phyloP scores from a whole-genome alignment of 2,888 invertebrate genomes.

The Imbricaverruca yamaguchii region DNA sequence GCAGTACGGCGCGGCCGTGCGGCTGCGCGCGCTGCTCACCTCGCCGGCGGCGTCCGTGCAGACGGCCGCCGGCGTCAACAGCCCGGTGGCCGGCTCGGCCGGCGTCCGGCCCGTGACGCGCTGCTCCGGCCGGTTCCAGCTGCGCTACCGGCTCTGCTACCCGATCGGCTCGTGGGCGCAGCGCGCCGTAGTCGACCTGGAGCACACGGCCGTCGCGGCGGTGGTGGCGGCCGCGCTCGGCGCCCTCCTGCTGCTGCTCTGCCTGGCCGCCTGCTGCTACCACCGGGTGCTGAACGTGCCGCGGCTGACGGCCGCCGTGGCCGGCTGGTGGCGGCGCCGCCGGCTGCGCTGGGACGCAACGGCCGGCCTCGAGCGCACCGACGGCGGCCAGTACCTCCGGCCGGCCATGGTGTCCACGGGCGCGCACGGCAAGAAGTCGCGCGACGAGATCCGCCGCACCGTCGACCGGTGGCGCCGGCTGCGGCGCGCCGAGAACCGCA shows the following conservation, averaged over 20 bases:
- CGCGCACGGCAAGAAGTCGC: not conserved
- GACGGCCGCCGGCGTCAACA: not conserved
- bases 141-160: conserved; percentile 5
- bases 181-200: not conserved
- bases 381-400: not conserved
- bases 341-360: not conserved
- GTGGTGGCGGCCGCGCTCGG: not conserved
- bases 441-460: not conserved
- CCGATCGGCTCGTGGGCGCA: not conserved
- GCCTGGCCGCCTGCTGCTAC: not conserved
- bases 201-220: not conserved
- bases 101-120: not conserved
- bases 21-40: not conserved
- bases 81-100: not conserved
- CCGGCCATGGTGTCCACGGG: not conserved
- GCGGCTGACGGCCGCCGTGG: not conserved
- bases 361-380: not conserved
- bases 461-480: not conserved
- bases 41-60: not conserved
- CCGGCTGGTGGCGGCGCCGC: not conserved
- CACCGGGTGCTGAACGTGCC: not conserved
- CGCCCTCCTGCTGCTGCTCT: not conserved
- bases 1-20: conserved; percentile 1
- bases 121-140: not conserved
- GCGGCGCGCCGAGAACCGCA: not conserved